These are phyloP conservation scores for Parotocinclus haroldoi DNA, from an alignment of 2,797 vertebrate species.

Conservation along the genomic window DNA sequence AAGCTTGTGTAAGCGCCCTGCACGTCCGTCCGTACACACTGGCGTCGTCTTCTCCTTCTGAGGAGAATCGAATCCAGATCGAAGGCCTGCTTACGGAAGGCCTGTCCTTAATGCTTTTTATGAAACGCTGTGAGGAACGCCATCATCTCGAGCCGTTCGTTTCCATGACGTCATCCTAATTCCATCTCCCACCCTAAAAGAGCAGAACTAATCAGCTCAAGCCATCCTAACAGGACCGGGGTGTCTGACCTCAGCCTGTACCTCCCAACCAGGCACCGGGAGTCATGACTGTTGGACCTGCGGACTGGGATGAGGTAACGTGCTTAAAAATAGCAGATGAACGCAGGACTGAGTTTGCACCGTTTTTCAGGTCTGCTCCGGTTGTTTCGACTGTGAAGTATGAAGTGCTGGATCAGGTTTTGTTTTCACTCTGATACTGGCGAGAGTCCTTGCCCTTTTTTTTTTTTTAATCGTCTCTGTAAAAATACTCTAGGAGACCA, in stretches of 20 bases:
- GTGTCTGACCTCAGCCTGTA: constrained; percentile 9
- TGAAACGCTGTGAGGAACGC: constrained; percentile 7
- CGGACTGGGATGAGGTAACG: neutral
- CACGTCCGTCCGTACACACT: constrained; percentile 35
- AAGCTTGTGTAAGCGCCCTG: constrained; percentile 27
- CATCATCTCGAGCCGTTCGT: constrained; percentile 32
- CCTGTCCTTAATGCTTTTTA: constrained; percentile 15
- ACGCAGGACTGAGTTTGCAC: too few species aligned
- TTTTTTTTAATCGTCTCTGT: too few species aligned
- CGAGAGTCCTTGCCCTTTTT: too few species aligned
- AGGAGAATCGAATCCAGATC: constrained; percentile 5
- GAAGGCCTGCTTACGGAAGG: constrained; percentile 12
- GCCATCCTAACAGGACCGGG: constrained; percentile 18
- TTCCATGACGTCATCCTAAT: constrained; percentile 1
- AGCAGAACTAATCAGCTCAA: constrained; percentile 5
- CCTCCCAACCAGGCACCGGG: neutral
- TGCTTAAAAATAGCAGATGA: neutral
- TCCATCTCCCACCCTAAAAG: constrained; percentile 1
- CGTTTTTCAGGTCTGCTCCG: too few species aligned
- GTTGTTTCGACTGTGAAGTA: too few species aligned
- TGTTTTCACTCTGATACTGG: too few species aligned
- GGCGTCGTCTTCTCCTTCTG: neutral
- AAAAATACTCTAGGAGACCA: too few species aligned
- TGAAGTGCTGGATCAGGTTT: too few species aligned
- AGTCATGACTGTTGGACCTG: constrained; percentile 2